Base-by-base conservation (phyloP, 2,888 invertebrate species). In the Polietes domitor region DNA sequence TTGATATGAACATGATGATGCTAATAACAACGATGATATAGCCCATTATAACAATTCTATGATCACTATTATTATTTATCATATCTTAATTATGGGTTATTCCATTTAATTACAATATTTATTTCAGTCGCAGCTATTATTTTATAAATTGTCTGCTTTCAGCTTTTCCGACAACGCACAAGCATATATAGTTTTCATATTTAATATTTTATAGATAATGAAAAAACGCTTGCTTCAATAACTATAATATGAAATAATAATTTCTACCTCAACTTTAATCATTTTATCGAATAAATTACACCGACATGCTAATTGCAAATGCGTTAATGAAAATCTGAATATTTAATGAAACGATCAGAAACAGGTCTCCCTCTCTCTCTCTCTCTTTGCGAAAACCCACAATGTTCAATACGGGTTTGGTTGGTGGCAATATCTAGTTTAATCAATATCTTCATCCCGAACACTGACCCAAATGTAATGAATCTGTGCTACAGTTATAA, bases 381-480 rank as follows among this genome's bases (percentile, higher is more conserved):
- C n/a, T n/a, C n/a, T n/a, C n/a, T n/a, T n/a, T n/a, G n/a, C n/a
- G n/a, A n/a, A n/a, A n/a, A n/a, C n/a, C n/a, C n/a, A n/a, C n/a
- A n/a, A n/a, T n/a, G n/a, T n/a, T n/a, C n/a, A n/a, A n/a, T n/a
- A n/a, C n/a, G n/a, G n/a, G n/a, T n/a, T n/a, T n/a, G n/a, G n/a
- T n/a, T n/a, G n/a, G n/a, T n/a, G n/a, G n/a, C n/a, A n/a, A n/a
- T n/a, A n/a, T 43, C 43, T 24, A 43, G 15, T 12, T 5, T 15
- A 68, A 68, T 68, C 65, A 65, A 65, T 37, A 37, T 37, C 19
- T n/a, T 65, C 65, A 2, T 19, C 17, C 9, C 19, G 9, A 24
- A 12, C 21, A 68, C 12, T 68, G 68, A 68, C 41, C 68, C 68
- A 68, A 68, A 68, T 68, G 68, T 24, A 68, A 55, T 73, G 28